Base-by-base conservation (phyloP, 2,113 vertebrate species). In the Pontoporia blainvillei region DNA sequence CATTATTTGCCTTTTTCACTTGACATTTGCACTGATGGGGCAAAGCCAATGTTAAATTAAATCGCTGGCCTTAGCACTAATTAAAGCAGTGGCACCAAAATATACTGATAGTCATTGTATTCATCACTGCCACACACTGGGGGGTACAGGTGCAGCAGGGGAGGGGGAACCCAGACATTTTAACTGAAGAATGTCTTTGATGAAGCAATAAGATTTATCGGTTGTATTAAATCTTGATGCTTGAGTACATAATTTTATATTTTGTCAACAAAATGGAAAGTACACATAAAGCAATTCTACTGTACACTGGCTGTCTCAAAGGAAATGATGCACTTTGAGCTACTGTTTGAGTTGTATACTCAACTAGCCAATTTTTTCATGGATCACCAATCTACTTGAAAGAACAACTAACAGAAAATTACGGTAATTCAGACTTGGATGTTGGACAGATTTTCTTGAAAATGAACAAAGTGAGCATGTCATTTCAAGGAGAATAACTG, bases 401-500 rank as follows among this genome's bases (percentile, higher is more conserved):
- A 86, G 31, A 90, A 66, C 17, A 94, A 93, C 13, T 86, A 90
- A 97, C 17, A 75, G 46, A 64, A 82, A 92, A 72, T 59, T 82
- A 75, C 17, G 9, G 18, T 90, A 78, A 86, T 82, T 89, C 71
- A 76, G 41, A 86, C 39, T 52, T 52, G 44, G 7, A 10, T 90
- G n/a, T 86, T 2, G 54, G 66, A 86, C 17, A 81, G 7, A 44
- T 78, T 86, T 82, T 90, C 67, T 89, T 95, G 31, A 95, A 94
- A 94, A 85, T 67, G 29, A 90, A 96, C 41, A 82, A 76, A 96
- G 8, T 36, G 2, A 88, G 49, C 41, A 81, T 62, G 86, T 49
- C 82, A 90, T 84, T 91, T 87, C 46, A 57, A 87, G 34, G 75
- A 91, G 90, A 86, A n/a, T 64, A 93, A 96, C 21, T 78, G 57